Base-by-base conservation (phyloP, 2,113 vertebrate genomes). In the Cnemophilus loriae region DNA sequence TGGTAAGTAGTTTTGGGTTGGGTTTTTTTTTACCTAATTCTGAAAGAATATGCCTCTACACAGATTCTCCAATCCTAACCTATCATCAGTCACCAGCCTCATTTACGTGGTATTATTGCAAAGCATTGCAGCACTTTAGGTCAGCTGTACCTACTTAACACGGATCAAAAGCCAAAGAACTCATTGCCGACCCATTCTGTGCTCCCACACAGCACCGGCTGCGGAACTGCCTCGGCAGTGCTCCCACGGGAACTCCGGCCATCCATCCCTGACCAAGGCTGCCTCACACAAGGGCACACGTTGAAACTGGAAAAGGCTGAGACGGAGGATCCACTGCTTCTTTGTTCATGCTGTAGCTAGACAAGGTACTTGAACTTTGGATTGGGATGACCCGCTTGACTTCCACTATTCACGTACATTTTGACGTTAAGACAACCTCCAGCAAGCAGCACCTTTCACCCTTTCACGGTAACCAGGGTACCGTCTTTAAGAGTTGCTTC, bases 361-460 rank as follows among this genome's bases (percentile, higher is more conserved):
- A 28, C 28, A 47, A 55, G 23, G 13, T 28, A 57, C 37, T 44
- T 57, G 33, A 88, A 46, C 32, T 46, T 13, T 7, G 8, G 52
- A 30, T 22, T n/a, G 47, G 56, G 32, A 75, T 61, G 27, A 88
- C 16, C 7, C 53, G 86, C 69, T 69, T 11, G 50, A 56, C 47
- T 53, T 52, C 49, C 42, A 21, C 8, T 28, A 13, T 26, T 55
- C 84, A 47, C n/a, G 21, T 2, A 3, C 15, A 57, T 53, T 70
- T 19, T 1, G 0, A 61, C 24, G 52, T 16, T 12, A 49, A 22
- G 8, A 3, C 46, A 57, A 37, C 19, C 32, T 64, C 53, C 23
- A 56, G 63, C 41, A 76, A 75, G 32, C 15, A 70, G n/a, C 18
- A 53, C 57, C 39, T 49, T 64, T 61, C 13, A 10, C 28, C 55